Evolutionary conservation across 35 echinoderm and acorn worm species (phyloP).

Genomic region (Strongylocentrotus purpuratus): DNA sequence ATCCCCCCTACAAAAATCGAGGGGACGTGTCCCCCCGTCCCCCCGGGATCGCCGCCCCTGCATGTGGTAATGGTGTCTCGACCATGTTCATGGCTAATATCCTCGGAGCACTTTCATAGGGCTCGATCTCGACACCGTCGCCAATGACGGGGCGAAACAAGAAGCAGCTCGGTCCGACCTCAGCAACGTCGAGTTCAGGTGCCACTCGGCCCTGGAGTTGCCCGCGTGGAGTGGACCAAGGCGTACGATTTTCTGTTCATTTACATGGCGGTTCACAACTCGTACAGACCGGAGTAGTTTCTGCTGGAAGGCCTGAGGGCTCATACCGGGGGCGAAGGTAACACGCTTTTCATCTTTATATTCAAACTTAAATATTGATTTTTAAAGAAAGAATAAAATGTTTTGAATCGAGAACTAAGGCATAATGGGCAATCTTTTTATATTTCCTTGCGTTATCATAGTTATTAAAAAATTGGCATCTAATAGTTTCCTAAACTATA

Average conservation of each 20-base stretch:
- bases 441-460: too few relatives aligned
- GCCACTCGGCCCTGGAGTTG: conserved; percentile 59
- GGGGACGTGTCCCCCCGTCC: too few relatives aligned
- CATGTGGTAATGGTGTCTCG: conserved; percentile 43
- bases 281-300: conserved; percentile 60
- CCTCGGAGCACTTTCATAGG: conserved; percentile 73
- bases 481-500: too few relatives aligned
- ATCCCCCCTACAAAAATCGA: too few relatives aligned
- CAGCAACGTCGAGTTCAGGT: conserved; percentile 58
- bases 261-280: conserved; percentile 77
- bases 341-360: not conserved
- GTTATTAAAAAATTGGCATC: too few relatives aligned
- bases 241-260: conserved; percentile 80
- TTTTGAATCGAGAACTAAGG: too few relatives aligned
- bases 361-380: too few relatives aligned
- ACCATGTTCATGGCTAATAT: conserved; percentile 60
- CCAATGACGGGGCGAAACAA: conserved; percentile 47
- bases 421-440: too few relatives aligned
- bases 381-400: too few relatives aligned
- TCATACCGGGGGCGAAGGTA: conserved; percentile 55
- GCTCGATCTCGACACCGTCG: conserved; percentile 56
- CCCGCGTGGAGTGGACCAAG: conserved; percentile 58
- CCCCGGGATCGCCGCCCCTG: too few relatives aligned
- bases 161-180: conserved; percentile 34
- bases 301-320: conserved; percentile 72